Conservation (phyloP, 2,113 vertebrate species). For the Mesoclemmys tuberculata region DNA sequence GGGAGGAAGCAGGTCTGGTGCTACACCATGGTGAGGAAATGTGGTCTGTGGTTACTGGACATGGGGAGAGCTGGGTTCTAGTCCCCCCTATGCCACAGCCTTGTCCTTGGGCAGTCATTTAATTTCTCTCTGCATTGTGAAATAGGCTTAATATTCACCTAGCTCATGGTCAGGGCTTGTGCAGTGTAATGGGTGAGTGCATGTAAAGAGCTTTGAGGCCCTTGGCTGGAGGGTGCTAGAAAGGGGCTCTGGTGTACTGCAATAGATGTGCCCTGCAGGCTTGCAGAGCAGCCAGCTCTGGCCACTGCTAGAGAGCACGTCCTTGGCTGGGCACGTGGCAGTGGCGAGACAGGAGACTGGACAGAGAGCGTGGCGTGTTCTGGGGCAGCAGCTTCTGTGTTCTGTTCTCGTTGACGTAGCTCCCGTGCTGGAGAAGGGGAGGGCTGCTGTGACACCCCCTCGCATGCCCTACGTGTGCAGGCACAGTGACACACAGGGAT, state of each 20-base stretch:
- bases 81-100: neutral
- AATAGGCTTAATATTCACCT: neutral
- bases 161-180: neutral
- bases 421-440: neutral
- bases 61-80: neutral
- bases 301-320: neutral
- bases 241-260: too few relatives aligned
- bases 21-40: neutral
- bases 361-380: neutral
- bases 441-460: neutral
- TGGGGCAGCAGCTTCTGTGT: neutral
- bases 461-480: too few relatives aligned
- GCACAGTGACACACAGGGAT: too few relatives aligned
- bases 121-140: neutral
- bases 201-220: neutral
- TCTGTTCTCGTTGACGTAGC: neutral
- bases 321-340: too few relatives aligned
- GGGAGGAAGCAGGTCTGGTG: neutral
- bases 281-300: too few relatives aligned
- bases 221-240: neutral
- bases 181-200: neutral
- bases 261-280: too few relatives aligned
- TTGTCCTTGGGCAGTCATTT: neutral
- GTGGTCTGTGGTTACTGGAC: neutral
- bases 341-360: neutral